Evolutionary conservation across 2,888 invertebrate species (phyloP), one percentile per base, ranked within the genome.

Genomic region (Esperia sulphurella): DNA sequence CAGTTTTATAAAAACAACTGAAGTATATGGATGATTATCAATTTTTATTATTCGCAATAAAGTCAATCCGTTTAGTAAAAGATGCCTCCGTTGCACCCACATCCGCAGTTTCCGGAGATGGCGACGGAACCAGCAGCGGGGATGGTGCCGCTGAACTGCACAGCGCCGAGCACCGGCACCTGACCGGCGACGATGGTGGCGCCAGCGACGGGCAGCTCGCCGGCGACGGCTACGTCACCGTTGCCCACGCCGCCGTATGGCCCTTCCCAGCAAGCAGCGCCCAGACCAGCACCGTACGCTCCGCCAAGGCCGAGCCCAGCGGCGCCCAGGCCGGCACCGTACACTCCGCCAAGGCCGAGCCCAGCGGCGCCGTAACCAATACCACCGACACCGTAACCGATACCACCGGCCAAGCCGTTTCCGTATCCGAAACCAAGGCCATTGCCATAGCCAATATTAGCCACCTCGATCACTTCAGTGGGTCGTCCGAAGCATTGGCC

Each of bases 121-220:
- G 65, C 53, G 14, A 71, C 71, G 9, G 43, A 30, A 8, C 71
- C 73, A 41, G 54, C 62, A 33, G 65, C 64, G 1, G 54, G 59
- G 14, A 63, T 52, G 13, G 46, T 49, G 33, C 65, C 63, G 37
- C 49, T 49, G 50, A 68, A 70, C 31, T 53, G 37, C 1, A 72
- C 69, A 14, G 59, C 58, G 35, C 71, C 71, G 14, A 63, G 43
- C 21, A 70, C 62, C 5, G 71, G 71, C n/a, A 71, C 64, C 38
- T 61, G 60, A 21, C 71, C 71, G 37, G 56, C 54, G 30, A 74
- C 57, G n/a, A 53, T 41, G 13, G 71, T 65, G 42, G 52, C 48
- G 14, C 71, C 74, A 10, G 47, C 53, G 8, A 65, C 64, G 12
- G 58, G 56, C 48, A 73, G 40, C 45, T 68, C 60, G 29, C 69